These are phyloP conservation scores for Plotosus lineatus DNA, from an alignment of 2,113 vertebrate species.

Conservation along the genomic window DNA sequence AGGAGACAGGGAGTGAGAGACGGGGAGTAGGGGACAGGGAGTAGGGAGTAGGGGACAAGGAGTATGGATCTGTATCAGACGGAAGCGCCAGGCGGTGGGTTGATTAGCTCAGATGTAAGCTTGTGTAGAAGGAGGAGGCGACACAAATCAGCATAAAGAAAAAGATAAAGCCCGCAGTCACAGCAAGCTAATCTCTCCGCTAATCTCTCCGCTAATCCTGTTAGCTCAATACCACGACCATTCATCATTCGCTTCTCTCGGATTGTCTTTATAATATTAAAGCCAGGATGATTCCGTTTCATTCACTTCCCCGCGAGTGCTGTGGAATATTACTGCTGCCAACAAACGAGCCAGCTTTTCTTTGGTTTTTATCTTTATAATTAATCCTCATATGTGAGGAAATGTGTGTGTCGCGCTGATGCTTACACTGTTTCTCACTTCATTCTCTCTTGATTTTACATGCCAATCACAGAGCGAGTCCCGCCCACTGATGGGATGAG, in stretches of 20 bases:
- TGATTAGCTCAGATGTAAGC: not conserved
- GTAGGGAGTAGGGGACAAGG: not conserved
- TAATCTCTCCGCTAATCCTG: slow-evolving; percentile 14
- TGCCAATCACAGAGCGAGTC: not conserved
- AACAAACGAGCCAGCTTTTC: not conserved
- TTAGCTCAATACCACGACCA: slow-evolving; percentile 12
- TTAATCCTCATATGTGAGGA: not conserved
- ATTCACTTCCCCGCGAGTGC: not conserved
- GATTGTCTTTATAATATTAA: not conserved
- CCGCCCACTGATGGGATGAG: not conserved
- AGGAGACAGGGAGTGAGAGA: not conserved
- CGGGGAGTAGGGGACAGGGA: not conserved
- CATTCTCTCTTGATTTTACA: not conserved
- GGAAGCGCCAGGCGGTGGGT: not conserved
- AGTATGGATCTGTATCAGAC: not conserved
- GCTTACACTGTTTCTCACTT: not conserved
- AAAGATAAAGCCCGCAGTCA: slow-evolving; percentile 14
- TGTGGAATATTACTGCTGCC: not conserved
- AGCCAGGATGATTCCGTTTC: not conserved
- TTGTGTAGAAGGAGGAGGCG: not conserved
- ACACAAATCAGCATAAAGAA: slow-evolving; percentile 4
- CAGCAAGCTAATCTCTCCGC: slow-evolving; percentile 1
- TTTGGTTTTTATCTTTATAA: not conserved
- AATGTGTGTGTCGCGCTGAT: not conserved
- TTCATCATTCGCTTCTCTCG: not conserved